Percentiles rank a stretch among this genome's conserved stretches.
These are phyloP conservation scores for Sander lucioperca DNA, from an alignment of 2,113 vertebrate genomes.

Conservation along the genomic window DNA sequence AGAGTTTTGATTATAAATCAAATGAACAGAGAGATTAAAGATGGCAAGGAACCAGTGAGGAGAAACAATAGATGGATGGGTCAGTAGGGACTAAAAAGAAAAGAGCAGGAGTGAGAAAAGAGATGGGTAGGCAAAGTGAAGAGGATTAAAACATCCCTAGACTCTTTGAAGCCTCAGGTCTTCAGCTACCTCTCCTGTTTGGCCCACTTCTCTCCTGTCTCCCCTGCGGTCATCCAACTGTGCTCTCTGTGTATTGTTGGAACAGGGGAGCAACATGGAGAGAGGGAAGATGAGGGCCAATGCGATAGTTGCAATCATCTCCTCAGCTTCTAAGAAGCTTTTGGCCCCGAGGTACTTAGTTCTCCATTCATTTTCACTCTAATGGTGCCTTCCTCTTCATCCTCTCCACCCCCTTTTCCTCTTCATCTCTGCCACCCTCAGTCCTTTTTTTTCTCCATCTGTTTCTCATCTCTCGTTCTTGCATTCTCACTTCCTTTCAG, in stretches of 20 bases:
- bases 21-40: conserved; percentile 44
- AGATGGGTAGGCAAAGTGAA: conserved; percentile 39
- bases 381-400: conserved; percentile 62
- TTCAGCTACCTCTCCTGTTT: conserved; percentile 55
- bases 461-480: conserved; percentile 67
- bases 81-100: conserved; percentile 5
- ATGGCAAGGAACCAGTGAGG: conserved; percentile 9
- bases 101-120: conserved; percentile 32
- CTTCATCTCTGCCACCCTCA: conserved; percentile 59
- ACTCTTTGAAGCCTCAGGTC: conserved; percentile 63
- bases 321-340: conserved; percentile 64
- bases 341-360: conserved; percentile 66
- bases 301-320: conserved; percentile 66
- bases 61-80: conserved; percentile 28
- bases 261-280: conserved; percentile 47
- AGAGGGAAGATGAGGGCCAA: conserved; percentile 47
- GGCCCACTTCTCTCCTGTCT: conserved; percentile 54
- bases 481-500: conserved; percentile 62
- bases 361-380: conserved; percentile 64
- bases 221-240: conserved; percentile 41
- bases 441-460: conserved; percentile 41
- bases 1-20: conserved; percentile 42
- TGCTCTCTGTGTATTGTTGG: conserved; percentile 48
- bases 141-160: conserved; percentile 53
- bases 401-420: conserved; percentile 37